These are phyloP conservation scores for Ecliptopera silaceata DNA, from an alignment of 2,888 invertebrate genomes.

Conservation along the genomic window DNA sequence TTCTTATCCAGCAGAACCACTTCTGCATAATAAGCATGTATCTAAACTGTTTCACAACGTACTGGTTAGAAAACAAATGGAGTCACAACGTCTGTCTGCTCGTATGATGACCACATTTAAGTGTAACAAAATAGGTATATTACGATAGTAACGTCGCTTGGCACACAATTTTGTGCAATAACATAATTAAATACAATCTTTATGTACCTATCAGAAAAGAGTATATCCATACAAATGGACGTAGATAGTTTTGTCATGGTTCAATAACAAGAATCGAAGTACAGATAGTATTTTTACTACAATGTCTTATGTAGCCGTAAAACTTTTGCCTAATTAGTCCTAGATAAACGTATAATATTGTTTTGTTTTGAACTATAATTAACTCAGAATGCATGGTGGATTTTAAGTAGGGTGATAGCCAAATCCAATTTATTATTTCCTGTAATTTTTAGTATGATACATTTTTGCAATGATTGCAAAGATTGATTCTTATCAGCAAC, in stretches of 20 bases:
- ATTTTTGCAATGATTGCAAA: no score
- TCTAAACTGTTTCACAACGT: constrained; percentile 10
- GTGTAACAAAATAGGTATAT: constrained; percentile 14
- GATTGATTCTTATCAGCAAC: no score
- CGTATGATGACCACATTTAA: constrained; percentile 16
- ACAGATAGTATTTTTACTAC: no score
- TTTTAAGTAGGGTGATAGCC: no score
- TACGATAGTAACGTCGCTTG: constrained; percentile 4
- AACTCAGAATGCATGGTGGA: no score
- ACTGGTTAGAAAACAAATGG: constrained; percentile 9
- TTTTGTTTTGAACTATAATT: no score
- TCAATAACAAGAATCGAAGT: neutral
- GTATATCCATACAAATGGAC: neutral
- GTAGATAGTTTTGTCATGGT: neutral
- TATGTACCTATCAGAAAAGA: constrained; percentile 12
- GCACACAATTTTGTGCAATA: constrained; percentile 10
- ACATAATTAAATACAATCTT: constrained; percentile 30
- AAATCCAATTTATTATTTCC: no score
- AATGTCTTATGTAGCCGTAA: no score
- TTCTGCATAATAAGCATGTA: constrained; percentile 7
- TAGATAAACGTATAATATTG: no score
- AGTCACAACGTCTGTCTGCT: constrained; percentile 7
- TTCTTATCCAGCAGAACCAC: neutral
- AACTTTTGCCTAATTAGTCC: no score
- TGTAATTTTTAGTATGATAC: no score